Evolutionary conservation across 2,113 vertebrate species (phyloP).

Genomic region (Percina caprodes): DNA sequence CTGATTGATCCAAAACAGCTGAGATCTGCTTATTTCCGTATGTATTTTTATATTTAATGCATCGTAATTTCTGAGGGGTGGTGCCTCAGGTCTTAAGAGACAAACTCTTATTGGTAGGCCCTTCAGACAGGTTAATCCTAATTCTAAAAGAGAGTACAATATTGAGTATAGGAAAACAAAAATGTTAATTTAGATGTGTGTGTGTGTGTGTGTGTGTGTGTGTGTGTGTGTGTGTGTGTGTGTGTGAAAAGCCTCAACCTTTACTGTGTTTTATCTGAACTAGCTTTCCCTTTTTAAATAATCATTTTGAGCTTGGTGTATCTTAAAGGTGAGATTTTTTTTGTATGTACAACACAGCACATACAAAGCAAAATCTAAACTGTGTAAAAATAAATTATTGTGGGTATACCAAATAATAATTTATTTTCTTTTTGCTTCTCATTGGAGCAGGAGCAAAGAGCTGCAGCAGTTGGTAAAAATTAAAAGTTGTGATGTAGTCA

Average conservation of each 20-base stretch:
- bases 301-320: not conserved
- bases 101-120: not conserved
- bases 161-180: not conserved
- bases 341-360: not conserved
- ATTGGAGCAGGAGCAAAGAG: not conserved
- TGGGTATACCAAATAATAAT: not conserved
- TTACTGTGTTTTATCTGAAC: not conserved
- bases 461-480: not conserved
- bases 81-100: not conserved
- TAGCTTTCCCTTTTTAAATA: not conserved
- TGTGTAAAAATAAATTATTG: too few relatives aligned
- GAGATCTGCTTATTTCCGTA: not conserved
- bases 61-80: not conserved
- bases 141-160: not conserved
- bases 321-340: not conserved
- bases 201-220: too few relatives aligned
- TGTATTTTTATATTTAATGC: not conserved
- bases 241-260: not conserved
- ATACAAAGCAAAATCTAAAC: too few relatives aligned
- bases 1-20: not conserved
- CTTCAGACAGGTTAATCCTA: not conserved
- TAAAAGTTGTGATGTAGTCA: not conserved
- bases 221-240: too few relatives aligned
- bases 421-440: not conserved
- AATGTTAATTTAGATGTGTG: not conserved